These are phyloP conservation scores for Cyrtodaria siliqua DNA, from an alignment of 2,888 invertebrate genomes.

Conservation along the genomic window DNA sequence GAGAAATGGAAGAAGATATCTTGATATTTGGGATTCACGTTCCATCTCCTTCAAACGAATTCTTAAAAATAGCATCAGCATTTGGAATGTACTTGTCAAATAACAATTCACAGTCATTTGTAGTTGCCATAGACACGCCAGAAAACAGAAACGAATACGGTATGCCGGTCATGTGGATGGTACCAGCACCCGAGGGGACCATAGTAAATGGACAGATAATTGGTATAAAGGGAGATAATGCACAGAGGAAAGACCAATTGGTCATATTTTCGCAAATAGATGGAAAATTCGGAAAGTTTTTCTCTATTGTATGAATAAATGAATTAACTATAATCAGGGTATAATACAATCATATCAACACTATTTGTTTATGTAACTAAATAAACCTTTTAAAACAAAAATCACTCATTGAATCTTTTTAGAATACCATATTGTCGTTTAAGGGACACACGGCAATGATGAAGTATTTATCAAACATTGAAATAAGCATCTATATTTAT, in stretches of 20 bases:
- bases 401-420: no score
- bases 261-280: slow-evolving; percentile 45
- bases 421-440: no score
- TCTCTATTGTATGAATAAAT: slow-evolving; percentile 42
- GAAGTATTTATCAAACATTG: no score
- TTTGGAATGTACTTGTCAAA: slow-evolving; percentile 19
- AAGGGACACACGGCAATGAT: no score
- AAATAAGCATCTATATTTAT: no score
- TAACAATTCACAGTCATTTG: slow-evolving; percentile 14
- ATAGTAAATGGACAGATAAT: slow-evolving; percentile 61
- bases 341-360: no score
- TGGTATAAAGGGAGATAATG: slow-evolving; percentile 34
- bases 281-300: slow-evolving; percentile 41
- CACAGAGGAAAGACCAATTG: slow-evolving; percentile 26
- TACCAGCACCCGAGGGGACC: slow-evolving; percentile 58
- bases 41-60: slow-evolving; percentile 12
- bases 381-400: no score
- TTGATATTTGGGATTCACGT: slow-evolving; percentile 51
- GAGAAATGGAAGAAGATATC: slow-evolving; percentile 42
- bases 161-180: slow-evolving; percentile 54
- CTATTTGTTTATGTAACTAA: no score
- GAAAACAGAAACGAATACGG: slow-evolving; percentile 18
- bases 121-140: slow-evolving; percentile 52
- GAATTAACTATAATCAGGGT: no score
- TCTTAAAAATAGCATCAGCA: slow-evolving; percentile 4